These are phyloP conservation scores for Oostethus manadensis DNA, from an alignment of 2,113 vertebrate genomes.

Conservation along the genomic window DNA sequence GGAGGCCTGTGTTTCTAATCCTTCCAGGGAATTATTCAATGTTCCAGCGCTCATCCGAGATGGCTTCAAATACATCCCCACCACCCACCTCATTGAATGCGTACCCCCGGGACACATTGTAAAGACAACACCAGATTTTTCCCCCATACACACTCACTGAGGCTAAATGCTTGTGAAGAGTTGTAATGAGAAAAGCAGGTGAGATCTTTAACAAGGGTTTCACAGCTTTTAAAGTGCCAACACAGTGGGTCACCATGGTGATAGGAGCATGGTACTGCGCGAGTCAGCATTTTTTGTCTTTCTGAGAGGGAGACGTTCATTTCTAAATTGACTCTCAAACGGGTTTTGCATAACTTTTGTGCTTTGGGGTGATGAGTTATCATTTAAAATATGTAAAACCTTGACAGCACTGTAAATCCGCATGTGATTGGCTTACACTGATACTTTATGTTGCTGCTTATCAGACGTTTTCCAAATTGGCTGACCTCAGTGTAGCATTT, in stretches of 20 bases:
- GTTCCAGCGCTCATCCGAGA: conserved; percentile 43
- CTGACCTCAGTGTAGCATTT: no score
- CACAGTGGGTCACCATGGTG: conserved; percentile 37
- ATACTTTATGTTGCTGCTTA: no score
- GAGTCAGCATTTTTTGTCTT: conserved; percentile 18
- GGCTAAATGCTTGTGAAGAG: conserved; percentile 44
- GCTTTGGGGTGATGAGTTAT: background rate
- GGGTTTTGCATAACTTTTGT: background rate
- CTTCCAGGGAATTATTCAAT: conserved; percentile 35
- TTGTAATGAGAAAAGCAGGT: conserved; percentile 64
- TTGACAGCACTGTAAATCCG: no score
- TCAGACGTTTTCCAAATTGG: no score
- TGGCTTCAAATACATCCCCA: conserved; percentile 31
- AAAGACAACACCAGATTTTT: conserved; percentile 52
- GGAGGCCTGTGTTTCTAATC: conserved; percentile 31
- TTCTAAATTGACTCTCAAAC: no score
- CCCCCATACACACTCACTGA: conserved; percentile 26
- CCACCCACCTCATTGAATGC: conserved; percentile 17
- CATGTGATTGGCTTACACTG: no score
- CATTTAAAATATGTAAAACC: background rate
- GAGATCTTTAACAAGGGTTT: conserved; percentile 58
- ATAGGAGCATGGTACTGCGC: conserved; percentile 1
- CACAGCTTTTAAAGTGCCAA: conserved; percentile 54
- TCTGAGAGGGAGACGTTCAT: conserved; percentile 1
- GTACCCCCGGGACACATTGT: conserved; percentile 35